phyloP scores from a whole-genome alignment of 2,888 invertebrate species.

The Pseudanteris insignis region DNA sequence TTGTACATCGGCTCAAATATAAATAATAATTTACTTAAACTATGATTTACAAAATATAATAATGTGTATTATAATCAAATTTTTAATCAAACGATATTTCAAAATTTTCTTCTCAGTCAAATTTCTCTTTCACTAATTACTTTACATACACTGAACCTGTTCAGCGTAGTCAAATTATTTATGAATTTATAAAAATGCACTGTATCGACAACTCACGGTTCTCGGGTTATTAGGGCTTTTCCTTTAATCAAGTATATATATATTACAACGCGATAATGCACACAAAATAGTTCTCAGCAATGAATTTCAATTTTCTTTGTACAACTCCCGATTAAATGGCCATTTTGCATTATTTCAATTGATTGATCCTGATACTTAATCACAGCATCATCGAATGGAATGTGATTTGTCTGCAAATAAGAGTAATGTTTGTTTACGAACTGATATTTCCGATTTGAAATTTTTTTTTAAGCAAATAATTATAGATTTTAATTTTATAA shows the following conservation, averaged over 20 bases:
- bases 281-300: conserved; percentile 27
- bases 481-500: too few relatives aligned
- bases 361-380: conserved; percentile 27
- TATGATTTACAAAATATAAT: too few relatives aligned
- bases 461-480: background rate
- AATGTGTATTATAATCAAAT: too few relatives aligned
- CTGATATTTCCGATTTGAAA: background rate
- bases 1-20: too few relatives aligned
- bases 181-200: conserved; percentile 16
- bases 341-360: conserved; percentile 27
- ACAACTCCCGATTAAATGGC: conserved; percentile 22
- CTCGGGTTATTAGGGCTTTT: conserved; percentile 32
- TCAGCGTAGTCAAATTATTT: conserved; percentile 16
- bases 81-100: background rate
- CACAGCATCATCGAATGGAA: conserved; percentile 14
- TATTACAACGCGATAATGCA: conserved; percentile 24
- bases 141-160: conserved; percentile 7
- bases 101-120: conserved; percentile 16
- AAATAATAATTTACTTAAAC: too few relatives aligned
- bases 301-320: conserved; percentile 29
- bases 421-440: conserved; percentile 18
- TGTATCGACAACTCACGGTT: conserved; percentile 32
- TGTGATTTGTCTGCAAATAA: conserved; percentile 41
- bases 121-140: background rate
- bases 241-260: conserved; percentile 32